Percentiles rank a stretch among this genome's conserved stretches.
These are phyloP conservation scores for Notamacropus eugenii DNA, from an alignment of 2,797 vertebrate species.

Conservation along the genomic window DNA sequence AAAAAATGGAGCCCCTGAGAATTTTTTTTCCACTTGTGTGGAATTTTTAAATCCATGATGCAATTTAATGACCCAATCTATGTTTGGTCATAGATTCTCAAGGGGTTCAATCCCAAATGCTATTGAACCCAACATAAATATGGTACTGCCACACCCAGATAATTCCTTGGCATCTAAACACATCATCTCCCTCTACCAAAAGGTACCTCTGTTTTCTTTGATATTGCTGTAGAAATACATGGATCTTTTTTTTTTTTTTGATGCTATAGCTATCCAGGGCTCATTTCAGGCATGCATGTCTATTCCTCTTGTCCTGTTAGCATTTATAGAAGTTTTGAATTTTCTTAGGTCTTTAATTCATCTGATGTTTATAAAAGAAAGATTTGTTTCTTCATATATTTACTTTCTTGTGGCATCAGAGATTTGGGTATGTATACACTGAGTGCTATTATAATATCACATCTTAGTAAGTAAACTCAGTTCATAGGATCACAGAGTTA, in stretches of 20 bases:
- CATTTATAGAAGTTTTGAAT: background rate
- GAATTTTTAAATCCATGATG: conserved; percentile 34
- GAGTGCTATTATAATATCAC: background rate
- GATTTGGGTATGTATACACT: background rate
- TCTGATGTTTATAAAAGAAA: background rate
- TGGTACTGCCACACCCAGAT: background rate
- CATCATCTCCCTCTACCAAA: conserved; percentile 2
- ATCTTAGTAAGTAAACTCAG: background rate
- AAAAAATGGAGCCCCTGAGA: background rate
- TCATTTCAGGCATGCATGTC: background rate
- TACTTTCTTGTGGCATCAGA: conserved; percentile 5
- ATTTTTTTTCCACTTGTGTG: background rate
- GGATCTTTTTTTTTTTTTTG: background rate
- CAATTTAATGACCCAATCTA: conserved; percentile 15
- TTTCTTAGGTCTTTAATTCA: conserved; percentile 8
- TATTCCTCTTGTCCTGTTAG: background rate
- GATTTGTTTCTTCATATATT: conserved; percentile 2
- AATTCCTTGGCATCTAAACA: background rate
- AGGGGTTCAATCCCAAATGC: background rate
- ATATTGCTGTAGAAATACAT: background rate
- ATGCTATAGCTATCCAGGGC: background rate
- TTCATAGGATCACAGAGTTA: background rate
- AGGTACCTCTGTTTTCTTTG: conserved; percentile 35
- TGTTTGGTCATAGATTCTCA: background rate
- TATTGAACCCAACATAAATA: conserved; percentile 10